Conservation (phyloP, 2,797 vertebrate species). For the Fistularia commersonii region DNA sequence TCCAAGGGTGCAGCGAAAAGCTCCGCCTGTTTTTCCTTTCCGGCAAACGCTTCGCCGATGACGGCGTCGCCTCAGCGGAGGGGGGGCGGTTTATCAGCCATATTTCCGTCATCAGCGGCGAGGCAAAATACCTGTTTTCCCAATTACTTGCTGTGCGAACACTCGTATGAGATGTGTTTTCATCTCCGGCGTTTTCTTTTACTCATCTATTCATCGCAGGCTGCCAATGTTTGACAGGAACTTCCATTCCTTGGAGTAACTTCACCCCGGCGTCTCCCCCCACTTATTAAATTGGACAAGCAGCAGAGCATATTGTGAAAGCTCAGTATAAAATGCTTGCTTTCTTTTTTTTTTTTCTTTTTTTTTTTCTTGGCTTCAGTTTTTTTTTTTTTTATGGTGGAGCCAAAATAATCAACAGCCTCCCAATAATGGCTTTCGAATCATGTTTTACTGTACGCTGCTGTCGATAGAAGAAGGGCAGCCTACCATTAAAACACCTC, state of each 20-base stretch:
- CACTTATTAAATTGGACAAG: conserved; percentile 45
- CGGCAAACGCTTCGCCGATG: no score
- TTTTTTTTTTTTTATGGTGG: no score
- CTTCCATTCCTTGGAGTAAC: conserved; percentile 30
- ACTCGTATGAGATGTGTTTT: conserved; percentile 12
- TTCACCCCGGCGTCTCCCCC: conserved; percentile 1
- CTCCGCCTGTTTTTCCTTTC: neutral
- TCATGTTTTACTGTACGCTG: conserved; percentile 9
- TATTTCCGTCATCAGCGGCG: conserved; percentile 1
- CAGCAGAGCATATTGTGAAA: conserved; percentile 16
- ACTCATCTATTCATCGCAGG: conserved; percentile 29
- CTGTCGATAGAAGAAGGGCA: no score
- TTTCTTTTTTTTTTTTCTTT: no score
- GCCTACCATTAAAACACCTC: no score
- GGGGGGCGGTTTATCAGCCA: no score
- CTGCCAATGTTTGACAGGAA: conserved; percentile 31
- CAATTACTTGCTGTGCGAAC: conserved; percentile 10
- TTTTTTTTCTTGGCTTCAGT: no score
- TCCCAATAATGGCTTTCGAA: conserved; percentile 13
- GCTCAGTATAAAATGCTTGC: conserved; percentile 33
- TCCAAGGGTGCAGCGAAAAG: neutral
- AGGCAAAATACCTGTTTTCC: neutral
- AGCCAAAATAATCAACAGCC: neutral
- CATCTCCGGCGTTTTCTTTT: conserved; percentile 11
- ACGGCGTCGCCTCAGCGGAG: no score